Evolutionary conservation across 2,797 vertebrate genomes (phyloP).

Genomic region (Cyclura pinguis): DNA sequence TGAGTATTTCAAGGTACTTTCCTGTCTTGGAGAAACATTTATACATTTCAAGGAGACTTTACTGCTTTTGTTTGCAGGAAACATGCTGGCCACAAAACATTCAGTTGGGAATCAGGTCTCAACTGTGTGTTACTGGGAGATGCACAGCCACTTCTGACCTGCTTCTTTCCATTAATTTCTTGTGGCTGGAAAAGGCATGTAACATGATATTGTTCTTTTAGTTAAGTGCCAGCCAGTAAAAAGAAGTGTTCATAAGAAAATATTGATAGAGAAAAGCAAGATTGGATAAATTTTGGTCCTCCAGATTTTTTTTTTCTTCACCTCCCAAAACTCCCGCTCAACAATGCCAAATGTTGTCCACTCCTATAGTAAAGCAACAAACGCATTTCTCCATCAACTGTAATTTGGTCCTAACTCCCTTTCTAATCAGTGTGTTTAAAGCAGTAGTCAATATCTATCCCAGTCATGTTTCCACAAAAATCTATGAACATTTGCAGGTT

Average conservation of each 20-base stretch:
- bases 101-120: background rate
- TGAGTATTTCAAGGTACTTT: constrained; percentile 95
- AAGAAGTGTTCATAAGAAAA: background rate
- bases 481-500: too few species aligned
- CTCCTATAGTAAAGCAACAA: background rate
- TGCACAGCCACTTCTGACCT: background rate
- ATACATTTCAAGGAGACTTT: background rate
- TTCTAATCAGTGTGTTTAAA: background rate
- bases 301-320: background rate
- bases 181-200: background rate
- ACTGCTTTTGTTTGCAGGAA: background rate
- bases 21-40: background rate
- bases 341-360: too few species aligned
- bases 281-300: background rate
- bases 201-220: background rate
- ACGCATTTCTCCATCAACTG: background rate
- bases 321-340: background rate
- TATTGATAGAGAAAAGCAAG: background rate
- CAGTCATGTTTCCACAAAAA: background rate
- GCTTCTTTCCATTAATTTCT: background rate
- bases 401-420: background rate
- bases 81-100: too few species aligned
- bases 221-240: background rate
- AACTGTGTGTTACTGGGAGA: background rate
- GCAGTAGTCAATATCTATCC: background rate